Conservation (phyloP, 2,113 vertebrate genomes). For the Acanthochromis polyacanthus region DNA sequence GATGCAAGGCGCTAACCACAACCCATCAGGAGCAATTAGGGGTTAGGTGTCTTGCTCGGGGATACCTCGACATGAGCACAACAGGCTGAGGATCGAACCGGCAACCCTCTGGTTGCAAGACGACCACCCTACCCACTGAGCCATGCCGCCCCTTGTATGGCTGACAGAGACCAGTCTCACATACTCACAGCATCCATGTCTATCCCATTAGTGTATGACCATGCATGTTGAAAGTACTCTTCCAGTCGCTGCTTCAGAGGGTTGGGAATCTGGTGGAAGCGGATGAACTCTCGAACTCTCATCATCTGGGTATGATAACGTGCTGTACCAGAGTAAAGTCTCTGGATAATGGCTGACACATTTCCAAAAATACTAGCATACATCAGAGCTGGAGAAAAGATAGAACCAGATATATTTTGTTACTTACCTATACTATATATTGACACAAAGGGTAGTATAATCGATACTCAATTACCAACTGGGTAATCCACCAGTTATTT, state of each 20-base stretch:
- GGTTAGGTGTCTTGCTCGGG: no score
- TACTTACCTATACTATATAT: not conserved
- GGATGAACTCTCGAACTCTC: constrained; percentile 86
- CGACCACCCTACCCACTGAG: no score
- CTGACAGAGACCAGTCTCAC: not conserved
- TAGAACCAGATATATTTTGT: not conserved
- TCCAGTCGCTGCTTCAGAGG: constrained; percentile 85
- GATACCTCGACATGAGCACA: no score
- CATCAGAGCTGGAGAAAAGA: constrained; percentile 84
- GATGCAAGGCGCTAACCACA: no score
- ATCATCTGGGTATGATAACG: constrained; percentile 90
- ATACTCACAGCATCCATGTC: constrained; percentile 87
- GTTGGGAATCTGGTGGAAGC: constrained; percentile 89
- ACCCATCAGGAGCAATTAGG: no score
- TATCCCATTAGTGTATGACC: constrained; percentile 88
- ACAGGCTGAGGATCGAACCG: no score
- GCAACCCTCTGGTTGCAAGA: no score
- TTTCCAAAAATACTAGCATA: constrained; percentile 92
- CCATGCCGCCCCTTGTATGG: no score
- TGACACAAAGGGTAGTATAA: not conserved
- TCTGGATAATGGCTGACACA: constrained; percentile 89
- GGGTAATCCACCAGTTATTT: no score
- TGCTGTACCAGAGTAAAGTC: constrained; percentile 88
- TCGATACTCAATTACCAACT: no score
- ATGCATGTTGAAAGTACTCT: constrained; percentile 83